Conservation (phyloP, 2,113 vertebrate species). For the Percopsis transmontana region DNA sequence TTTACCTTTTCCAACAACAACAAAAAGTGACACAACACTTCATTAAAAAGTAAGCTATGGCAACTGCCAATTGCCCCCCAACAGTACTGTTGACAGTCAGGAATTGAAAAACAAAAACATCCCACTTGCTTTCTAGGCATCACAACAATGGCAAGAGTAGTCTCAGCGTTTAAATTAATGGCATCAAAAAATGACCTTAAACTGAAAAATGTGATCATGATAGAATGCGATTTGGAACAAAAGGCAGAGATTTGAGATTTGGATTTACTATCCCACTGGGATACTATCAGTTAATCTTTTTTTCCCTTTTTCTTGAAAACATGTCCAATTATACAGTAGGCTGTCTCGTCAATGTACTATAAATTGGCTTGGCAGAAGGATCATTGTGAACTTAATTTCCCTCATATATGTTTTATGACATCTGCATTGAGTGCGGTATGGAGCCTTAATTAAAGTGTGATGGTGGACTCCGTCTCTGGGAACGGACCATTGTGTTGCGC, state of each 20-base stretch:
- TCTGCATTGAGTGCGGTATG: conserved; percentile 51
- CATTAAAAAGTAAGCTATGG: conserved; percentile 43
- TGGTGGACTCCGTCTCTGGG: conserved; percentile 38
- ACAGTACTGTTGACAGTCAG: conserved; percentile 36
- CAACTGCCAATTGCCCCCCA: conserved; percentile 21
- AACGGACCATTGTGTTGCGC: conserved; percentile 48
- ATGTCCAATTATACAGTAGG: conserved; percentile 24
- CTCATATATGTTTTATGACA: conserved; percentile 58
- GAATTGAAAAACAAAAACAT: conserved; percentile 45
- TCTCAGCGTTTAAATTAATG: conserved; percentile 7
- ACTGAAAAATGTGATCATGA: conserved; percentile 38
- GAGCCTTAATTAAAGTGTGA: conserved; percentile 68
- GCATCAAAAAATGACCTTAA: conserved; percentile 25
- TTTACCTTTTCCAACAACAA: conserved; percentile 39
- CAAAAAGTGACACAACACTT: conserved; percentile 25
- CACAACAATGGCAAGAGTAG: conserved; percentile 24
- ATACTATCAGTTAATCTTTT: neutral
- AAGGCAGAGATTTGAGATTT: conserved; percentile 32
- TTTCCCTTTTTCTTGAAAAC: conserved; percentile 19
- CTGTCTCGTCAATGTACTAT: conserved; percentile 13
- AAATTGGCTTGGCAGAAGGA: conserved; percentile 37
- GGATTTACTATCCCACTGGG: conserved; percentile 18
- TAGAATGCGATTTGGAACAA: conserved; percentile 33
- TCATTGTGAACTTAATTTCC: conserved; percentile 47
- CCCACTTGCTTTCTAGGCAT: conserved; percentile 12